Conservation (phyloP, 2,113 vertebrate species). For the Mesembrinibis cayennensis region DNA sequence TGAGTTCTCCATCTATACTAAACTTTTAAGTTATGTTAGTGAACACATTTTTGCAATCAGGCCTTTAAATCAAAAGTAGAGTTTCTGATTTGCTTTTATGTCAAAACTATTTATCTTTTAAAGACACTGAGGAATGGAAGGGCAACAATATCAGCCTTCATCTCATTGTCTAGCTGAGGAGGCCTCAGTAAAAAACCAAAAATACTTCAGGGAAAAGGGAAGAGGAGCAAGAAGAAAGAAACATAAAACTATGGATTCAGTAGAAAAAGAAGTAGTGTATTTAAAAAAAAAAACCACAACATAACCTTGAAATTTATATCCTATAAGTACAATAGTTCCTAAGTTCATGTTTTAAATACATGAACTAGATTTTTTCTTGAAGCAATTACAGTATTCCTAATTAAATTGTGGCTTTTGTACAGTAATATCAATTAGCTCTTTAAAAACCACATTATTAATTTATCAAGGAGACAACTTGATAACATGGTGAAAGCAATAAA, state of each 20-base stretch:
- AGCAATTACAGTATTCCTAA: conserved; percentile 19
- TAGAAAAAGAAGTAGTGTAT: not conserved
- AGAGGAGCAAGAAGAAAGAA: not conserved
- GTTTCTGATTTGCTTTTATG: not conserved
- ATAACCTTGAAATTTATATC: not conserved
- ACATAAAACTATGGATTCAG: not conserved
- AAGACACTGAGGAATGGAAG: not conserved
- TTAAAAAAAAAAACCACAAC: not conserved
- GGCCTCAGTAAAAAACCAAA: not conserved
- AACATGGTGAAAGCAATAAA: not conserved
- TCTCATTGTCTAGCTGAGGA: not conserved
- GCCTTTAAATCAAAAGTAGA: not conserved
- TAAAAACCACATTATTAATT: conserved; percentile 38
- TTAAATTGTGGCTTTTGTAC: conserved; percentile 8
- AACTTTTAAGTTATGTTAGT: not conserved
- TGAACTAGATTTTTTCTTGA: not conserved
- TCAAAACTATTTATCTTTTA: not conserved
- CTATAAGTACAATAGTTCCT: not conserved
- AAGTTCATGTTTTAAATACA: not conserved
- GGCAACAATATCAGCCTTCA: not conserved
- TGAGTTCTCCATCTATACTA: not conserved
- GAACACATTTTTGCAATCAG: not conserved
- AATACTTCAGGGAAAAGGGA: not conserved
- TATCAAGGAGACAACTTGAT: conserved; percentile 34
- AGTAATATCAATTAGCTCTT: conserved; percentile 32